phyloP scores from a whole-genome alignment of 53 echinoderm and acorn worm species.

The Luidia sarsii region DNA sequence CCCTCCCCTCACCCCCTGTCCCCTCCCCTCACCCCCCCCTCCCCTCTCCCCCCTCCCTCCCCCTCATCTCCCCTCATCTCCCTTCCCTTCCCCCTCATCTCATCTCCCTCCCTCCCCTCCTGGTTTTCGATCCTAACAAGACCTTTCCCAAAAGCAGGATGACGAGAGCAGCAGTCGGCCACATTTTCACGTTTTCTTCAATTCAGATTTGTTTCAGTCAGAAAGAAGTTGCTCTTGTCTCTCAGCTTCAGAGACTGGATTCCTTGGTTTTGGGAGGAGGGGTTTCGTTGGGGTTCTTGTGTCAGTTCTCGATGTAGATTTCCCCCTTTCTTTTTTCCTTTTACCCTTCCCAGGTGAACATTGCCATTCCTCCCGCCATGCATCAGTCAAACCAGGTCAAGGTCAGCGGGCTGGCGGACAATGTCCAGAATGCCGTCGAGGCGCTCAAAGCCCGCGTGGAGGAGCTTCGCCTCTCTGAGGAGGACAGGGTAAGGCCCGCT shows the following conservation, averaged over 20 bases:
- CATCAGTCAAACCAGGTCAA: conserved; percentile 81
- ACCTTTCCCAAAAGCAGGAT: too few species aligned
- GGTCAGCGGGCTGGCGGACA: conserved; percentile 78
- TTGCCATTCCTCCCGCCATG: conserved; percentile 90
- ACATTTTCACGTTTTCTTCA: too few species aligned
- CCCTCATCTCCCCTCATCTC: neutral
- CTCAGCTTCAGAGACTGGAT: too few species aligned
- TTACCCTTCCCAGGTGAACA: conserved; percentile 74
- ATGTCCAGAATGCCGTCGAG: conserved; percentile 72
- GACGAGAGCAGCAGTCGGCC: too few species aligned
- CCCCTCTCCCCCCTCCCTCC: neutral
- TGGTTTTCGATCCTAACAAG: too few species aligned
- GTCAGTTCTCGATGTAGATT: too few species aligned
- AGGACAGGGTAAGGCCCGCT: conserved; percentile 77
- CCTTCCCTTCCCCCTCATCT: too few species aligned
- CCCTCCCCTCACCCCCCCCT: neutral
- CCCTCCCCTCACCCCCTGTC: neutral
- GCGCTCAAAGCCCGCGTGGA: conserved; percentile 77
- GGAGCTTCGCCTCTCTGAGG: conserved; percentile 85
- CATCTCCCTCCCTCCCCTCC: neutral
- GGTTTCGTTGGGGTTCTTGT: too few species aligned
- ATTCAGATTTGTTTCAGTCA: too few species aligned
- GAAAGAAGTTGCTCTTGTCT: too few species aligned
- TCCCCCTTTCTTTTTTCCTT: neutral
- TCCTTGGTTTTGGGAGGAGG: too few species aligned